phyloP scores from a whole-genome alignment of 2,888 invertebrate genomes.

The Buathra laborator region DNA sequence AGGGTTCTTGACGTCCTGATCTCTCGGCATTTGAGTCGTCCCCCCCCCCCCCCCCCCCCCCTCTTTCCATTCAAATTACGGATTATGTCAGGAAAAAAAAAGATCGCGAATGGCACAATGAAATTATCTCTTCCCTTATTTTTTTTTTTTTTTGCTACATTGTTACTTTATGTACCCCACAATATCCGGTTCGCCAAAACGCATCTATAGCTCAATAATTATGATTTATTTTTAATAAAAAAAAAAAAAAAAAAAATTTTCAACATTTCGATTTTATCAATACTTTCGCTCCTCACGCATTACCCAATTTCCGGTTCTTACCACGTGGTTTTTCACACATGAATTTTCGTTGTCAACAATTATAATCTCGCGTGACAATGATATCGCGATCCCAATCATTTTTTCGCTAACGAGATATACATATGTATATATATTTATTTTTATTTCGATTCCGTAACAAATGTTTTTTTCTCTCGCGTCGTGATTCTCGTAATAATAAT shows the following conservation, averaged over 20 bases:
- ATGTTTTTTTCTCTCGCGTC: slow-evolving; percentile 8
- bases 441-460: neutral
- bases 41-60: neutral
- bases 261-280: neutral
- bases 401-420: neutral
- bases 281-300: neutral
- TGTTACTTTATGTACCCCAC: neutral
- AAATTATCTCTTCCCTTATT: neutral
- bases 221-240: neutral
- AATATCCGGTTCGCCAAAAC: neutral
- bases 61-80: slow-evolving; percentile 43
- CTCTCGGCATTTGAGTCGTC: slow-evolving; percentile 28
- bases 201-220: neutral
- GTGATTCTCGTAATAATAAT: slow-evolving; percentile 26
- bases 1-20: slow-evolving; percentile 62
- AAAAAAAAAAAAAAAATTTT: neutral
- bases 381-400: neutral
- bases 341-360: neutral
- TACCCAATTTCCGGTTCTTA: neutral
- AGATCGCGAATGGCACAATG: slow-evolving; percentile 23
- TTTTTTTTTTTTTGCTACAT: neutral
- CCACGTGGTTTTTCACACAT: neutral
- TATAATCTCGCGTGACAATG: neutral
- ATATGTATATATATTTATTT: neutral
- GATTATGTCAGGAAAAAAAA: slow-evolving; percentile 50